Conservation (phyloP, 2,888 invertebrate species). For the Eristalinus aeneus region DNA sequence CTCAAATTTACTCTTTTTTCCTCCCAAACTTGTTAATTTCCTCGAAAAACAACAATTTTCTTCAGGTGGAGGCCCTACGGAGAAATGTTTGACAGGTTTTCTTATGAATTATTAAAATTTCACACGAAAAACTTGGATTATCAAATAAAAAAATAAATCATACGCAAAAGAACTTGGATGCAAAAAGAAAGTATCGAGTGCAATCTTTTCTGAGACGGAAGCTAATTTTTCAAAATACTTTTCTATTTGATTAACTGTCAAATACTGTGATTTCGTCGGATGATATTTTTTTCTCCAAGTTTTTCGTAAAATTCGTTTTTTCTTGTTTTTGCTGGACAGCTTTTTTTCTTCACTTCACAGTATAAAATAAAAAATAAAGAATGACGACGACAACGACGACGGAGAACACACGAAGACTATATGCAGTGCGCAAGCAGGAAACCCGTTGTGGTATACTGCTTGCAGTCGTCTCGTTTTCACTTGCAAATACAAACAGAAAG, state of each 20-base stretch:
- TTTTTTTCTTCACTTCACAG: slow-evolving; percentile 52
- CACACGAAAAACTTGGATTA: slow-evolving; percentile 54
- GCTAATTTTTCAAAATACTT: slow-evolving; percentile 31
- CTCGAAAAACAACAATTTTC: slow-evolving; percentile 4
- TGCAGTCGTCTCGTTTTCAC: slow-evolving; percentile 50
- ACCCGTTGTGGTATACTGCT: not conserved
- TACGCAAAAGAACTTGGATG: slow-evolving; percentile 29
- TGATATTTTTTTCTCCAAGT: slow-evolving; percentile 23
- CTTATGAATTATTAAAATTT: not conserved
- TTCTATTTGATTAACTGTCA: slow-evolving; percentile 38
- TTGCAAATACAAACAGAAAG: slow-evolving; percentile 66
- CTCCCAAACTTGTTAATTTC: not conserved
- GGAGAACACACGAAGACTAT: slow-evolving; percentile 29
- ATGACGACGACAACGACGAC: slow-evolving; percentile 48
- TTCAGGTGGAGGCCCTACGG: slow-evolving; percentile 56
- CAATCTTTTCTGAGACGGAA: slow-evolving; percentile 49
- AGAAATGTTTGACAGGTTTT: slow-evolving; percentile 3
- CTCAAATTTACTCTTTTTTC: not conserved
- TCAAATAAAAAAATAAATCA: not conserved
- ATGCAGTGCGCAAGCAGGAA: slow-evolving; percentile 29
- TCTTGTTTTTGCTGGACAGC: slow-evolving; percentile 57
- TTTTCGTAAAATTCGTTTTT: slow-evolving; percentile 20
- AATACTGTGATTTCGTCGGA: slow-evolving; percentile 62
- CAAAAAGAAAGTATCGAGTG: slow-evolving; percentile 14
- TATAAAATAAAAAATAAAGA: slow-evolving; percentile 55